These are phyloP conservation scores for Micronycteris hirsuta DNA, from an alignment of 2,113 vertebrate species.

Conservation along the genomic window DNA sequence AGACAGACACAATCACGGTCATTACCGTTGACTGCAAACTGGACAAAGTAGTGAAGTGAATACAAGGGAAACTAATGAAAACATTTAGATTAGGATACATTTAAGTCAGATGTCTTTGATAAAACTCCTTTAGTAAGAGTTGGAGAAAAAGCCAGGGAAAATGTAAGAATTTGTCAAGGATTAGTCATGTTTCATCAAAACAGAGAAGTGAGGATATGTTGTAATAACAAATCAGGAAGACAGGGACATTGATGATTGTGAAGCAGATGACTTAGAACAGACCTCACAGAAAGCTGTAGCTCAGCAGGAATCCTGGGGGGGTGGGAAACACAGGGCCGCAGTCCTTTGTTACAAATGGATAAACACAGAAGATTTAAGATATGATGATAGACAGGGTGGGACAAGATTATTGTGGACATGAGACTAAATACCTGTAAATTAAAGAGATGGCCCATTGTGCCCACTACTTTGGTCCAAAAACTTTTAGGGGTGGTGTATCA, in stretches of 20 bases:
- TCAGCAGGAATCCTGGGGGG: background rate
- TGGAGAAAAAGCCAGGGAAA: background rate
- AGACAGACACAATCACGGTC: background rate
- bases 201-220: background rate
- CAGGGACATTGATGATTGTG: background rate
- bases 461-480: background rate
- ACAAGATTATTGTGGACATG: background rate
- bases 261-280: background rate
- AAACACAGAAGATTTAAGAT: background rate
- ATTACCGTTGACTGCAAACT: background rate
- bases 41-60: background rate
- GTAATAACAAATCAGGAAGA: background rate
- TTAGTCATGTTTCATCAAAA: background rate
- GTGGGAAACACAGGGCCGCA: background rate
- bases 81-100: background rate
- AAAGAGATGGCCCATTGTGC: background rate
- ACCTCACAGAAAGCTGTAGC: background rate
- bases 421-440: background rate
- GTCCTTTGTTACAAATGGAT: background rate
- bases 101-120: background rate
- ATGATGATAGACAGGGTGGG: background rate
- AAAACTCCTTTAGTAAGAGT: background rate
- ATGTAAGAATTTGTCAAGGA: background rate
- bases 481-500: background rate
- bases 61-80: background rate